A percentile compares a stretch with the other conserved stretches of the same genome.
Evolutionary conservation across 2,888 invertebrate species (phyloP).

Genomic region (Aradus depressus): DNA sequence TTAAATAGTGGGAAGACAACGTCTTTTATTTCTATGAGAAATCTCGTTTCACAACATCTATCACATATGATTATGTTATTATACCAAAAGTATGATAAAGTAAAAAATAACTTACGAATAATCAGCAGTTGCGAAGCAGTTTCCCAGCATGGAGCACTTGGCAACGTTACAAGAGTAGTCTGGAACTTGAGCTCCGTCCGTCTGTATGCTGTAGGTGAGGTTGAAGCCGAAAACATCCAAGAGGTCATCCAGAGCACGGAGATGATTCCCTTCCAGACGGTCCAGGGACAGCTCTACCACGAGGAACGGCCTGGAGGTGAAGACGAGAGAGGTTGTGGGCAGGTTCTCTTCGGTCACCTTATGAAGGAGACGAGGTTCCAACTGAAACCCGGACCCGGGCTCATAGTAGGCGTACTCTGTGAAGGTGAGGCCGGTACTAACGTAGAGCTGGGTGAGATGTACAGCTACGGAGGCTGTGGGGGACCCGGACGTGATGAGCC

Average conservation of each 20-base stretch:
- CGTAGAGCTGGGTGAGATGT: constrained; percentile 80
- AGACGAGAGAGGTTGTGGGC: constrained; percentile 45
- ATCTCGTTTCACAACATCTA: no score
- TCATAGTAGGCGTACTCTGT: constrained; percentile 67
- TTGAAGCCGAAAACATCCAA: constrained; percentile 85
- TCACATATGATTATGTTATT: no score
- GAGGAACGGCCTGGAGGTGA: constrained; percentile 59
- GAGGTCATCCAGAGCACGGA: constrained; percentile 66
- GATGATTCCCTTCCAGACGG: constrained; percentile 65
- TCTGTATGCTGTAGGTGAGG: constrained; percentile 54
- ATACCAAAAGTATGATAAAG: no score
- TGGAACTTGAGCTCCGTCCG: constrained; percentile 19
- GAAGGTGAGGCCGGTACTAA: constrained; percentile 63
- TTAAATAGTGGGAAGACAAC: no score
- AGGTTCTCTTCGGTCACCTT: constrained; percentile 58
- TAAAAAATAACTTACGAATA: constrained; percentile 59
- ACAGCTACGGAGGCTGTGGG: constrained; percentile 60
- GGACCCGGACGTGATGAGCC: constrained; percentile 62
- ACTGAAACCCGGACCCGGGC: constrained; percentile 51
- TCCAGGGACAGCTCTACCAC: constrained; percentile 65
- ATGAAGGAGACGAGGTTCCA: constrained; percentile 23
- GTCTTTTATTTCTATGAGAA: no score
- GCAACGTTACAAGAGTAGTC: constrained; percentile 53
- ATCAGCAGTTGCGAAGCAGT: constrained; percentile 63
- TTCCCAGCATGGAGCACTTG: constrained; percentile 74